Base-by-base conservation (phyloP, 2,113 vertebrate species). In the Galeopterus variegatus region DNA sequence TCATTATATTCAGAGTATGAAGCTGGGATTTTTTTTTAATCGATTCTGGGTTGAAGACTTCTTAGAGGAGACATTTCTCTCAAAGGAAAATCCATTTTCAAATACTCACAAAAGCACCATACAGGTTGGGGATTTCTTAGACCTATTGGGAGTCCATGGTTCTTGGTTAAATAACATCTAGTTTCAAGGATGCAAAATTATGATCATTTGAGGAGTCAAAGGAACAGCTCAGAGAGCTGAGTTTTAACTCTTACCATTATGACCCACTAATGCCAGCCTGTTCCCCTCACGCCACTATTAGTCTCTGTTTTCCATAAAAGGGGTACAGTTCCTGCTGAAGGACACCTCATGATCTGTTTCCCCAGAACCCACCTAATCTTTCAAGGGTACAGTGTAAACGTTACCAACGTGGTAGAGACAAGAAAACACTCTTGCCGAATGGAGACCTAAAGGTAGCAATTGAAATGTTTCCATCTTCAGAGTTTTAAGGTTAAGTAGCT, bases 141-240 rank as follows among this genome's bases (percentile, higher is more conserved):
- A 17, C 0, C 21, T 5, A 19, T 6, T 8, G 28, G 45, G 3
- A 5, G 21, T 48, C 18, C 0, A 1, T 3, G 13, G 26, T 0
- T 13, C 6, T 70, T 8, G 21, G 36, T 6, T 36, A 12, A 48
- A 41, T 21, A 26, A 9, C 54, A 12, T 3, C 54, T 13, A 4
- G 10, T 17, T 6, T 4, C 45, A 23, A 88, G 1, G 33, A 88
- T 24, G 9, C 8, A 33, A 54, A 62, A 23, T 56, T 11, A 23
- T 26, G 12, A n/a, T 62, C 10, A 12, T 28, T 7, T 41, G 17
- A 88, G 33, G 11, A 64, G 18, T 64, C 5, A 10, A 62, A 52
- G 72, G 14, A 19, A 8, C 3, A 10, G 5, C 26, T 75, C 9
- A 23, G 48, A 31, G 15, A 60, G 28, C 17, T 26, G 18, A 15